Percentiles rank a stretch among this genome's conserved stretches.
Conservation (phyloP, 2,113 vertebrate genomes). For the Aptenodytes patagonicus region DNA sequence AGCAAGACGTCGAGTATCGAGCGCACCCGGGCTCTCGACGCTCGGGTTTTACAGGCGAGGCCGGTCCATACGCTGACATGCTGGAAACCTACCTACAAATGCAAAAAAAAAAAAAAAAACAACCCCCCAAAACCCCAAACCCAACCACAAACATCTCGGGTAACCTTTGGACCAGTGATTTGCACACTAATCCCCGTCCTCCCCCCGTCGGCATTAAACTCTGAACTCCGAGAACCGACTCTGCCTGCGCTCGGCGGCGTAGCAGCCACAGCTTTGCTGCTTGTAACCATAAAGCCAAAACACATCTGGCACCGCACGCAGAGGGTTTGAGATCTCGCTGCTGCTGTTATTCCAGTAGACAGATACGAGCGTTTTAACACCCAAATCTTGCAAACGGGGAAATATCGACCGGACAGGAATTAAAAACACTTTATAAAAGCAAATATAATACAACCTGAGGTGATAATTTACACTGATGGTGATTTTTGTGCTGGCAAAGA, state of each 20-base stretch:
- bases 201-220: neutral
- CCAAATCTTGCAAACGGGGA: neutral
- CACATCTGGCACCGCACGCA: fast-evolving
- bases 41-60: neutral
- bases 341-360: too few relatives aligned
- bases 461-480: fast-evolving
- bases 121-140: neutral
- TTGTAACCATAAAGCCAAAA: fast-evolving
- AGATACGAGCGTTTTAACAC: neutral
- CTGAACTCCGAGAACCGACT: neutral
- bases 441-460: too few relatives aligned
- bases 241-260: neutral
- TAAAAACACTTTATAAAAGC: neutral
- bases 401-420: neutral
- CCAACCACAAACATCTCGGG: neutral
- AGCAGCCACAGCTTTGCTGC: fast-evolving
- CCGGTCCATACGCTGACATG: neutral
- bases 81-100: neutral
- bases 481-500: neutral
- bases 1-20: fast-evolving
- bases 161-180: neutral
- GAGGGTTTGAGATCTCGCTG: too few relatives aligned
- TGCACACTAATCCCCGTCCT: neutral
- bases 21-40: fast-evolving
- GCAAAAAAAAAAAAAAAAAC: neutral